Base-by-base conservation (phyloP, 2,888 invertebrate species). In the Agonopterix arenella region DNA sequence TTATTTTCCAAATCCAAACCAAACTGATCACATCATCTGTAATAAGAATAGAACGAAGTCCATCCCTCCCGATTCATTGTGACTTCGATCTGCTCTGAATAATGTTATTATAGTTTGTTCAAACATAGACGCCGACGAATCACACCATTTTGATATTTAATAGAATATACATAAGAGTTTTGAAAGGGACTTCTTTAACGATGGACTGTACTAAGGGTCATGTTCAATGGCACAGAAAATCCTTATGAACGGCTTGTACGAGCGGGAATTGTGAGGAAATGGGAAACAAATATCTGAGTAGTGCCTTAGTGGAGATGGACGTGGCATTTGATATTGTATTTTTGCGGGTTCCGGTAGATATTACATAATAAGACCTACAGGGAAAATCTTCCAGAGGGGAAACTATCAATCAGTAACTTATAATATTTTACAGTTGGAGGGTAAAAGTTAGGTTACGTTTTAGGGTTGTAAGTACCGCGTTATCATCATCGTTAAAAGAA, bases 151-250 rank as follows among this genome's bases (percentile, higher is more conserved):
- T 18, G 18, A 18, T 18, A 18, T 18, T 18, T 3, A 18, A 18
- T 4, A 18, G 2, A 18, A 18, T 18, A 18, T 18, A 4, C 18
- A 18, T 18, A 18, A 18, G 18, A 18, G 18, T 18, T 18, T 18
- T 18, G 18, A 18, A 18, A 18, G 18, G 18, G 18, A 18, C 18
- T 18, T 18, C 18, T 18, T 18, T 2, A 2, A 18, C 18, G 18
- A 18, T 18, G 18, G 18, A 18, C 18, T 18, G 40, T 10, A 11
- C 65, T 53, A 53, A 61, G 70, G 73, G 72, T 70, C 75, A 71
- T 64, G 68, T 65, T 69, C 73, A 75, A 77, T 77, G 75, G 66
- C 50, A 66, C 57, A 68, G 77, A 80, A 80, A 80, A 79, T 74
- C 66, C 66, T 75, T 73, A 75, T 71, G 70, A 71, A 70, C 62